A percentile compares a stretch with the other conserved stretches of the same genome.
Evolutionary conservation across 2,888 invertebrate genomes (phyloP).

Genomic region (Coelinius sp.): DNA sequence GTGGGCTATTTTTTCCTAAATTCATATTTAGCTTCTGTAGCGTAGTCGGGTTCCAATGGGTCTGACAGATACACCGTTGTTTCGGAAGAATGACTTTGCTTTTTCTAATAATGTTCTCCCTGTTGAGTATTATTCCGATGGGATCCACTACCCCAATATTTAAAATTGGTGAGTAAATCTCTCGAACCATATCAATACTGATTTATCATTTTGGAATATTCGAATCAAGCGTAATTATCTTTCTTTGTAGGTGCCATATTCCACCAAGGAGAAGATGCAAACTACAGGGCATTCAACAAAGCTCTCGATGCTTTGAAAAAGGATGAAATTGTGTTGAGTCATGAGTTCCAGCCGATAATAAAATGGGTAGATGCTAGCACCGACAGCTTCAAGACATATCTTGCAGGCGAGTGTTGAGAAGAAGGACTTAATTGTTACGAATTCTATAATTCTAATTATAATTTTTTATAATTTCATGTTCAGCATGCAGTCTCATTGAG

Average conservation of each 20-base stretch:
- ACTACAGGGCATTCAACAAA: conserved; percentile 52
- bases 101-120: neutral
- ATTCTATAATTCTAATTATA: conserved; percentile 37
- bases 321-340: conserved; percentile 56
- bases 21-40: no score
- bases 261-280: conserved; percentile 57
- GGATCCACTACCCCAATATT: neutral
- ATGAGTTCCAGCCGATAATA: conserved; percentile 50
- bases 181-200: neutral
- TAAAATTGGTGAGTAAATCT: neutral
- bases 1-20: no score
- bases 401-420: conserved; percentile 46
- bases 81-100: neutral
- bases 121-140: neutral
- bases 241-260: conserved; percentile 52
- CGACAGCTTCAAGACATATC: conserved; percentile 60
- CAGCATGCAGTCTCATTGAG: conserved; percentile 88
- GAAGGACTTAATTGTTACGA: conserved; percentile 2
- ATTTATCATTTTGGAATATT: neutral
- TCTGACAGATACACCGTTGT: no score
- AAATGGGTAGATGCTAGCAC: conserved; percentile 55
- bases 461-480: neutral
- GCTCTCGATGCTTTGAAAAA: conserved; percentile 53
- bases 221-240: neutral
- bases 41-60: no score